Base-by-base conservation (phyloP, 2,888 invertebrate species). In the Sminthurinus aureus region DNA sequence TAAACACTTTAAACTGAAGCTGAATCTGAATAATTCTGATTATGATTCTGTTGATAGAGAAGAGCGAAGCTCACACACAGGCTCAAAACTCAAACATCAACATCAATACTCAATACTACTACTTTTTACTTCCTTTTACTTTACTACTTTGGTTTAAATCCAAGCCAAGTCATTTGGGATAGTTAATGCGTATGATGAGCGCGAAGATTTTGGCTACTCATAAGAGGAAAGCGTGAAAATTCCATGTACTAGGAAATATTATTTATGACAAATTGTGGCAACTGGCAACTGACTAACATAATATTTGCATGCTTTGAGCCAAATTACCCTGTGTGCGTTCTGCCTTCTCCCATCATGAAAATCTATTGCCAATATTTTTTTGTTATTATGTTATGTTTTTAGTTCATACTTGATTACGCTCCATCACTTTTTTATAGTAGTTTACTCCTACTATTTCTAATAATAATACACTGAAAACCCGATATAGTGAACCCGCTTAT, bases 191-290 rank as follows among this genome's bases (percentile, higher is more conserved):
- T n/a, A 22, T 67, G 67, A 67, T 67, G 9, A 67, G n/a, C n/a
- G 22, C 67, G 38, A 67, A 67, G n/a, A 67, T 67, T 67, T 67
- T 67, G 22, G 67, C 67, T 67, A 67, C 71, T 71, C 71, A 26
- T 71, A 26, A 77, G 58, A 77, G 52, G 58, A 77, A 52, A 77
- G 77, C 77, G 77, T 58, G 58, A 77, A 24, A 38, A 77, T 77
- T 58, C 77, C 24, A 22, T 0, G 1, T 52, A 58, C 22, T 58
- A 58, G 15, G 58, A 77, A 64, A 38, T 38, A 38, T 78, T 78
- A 78, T 78, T 78, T 78, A 78, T 78, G 78, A 78, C 78, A 66
- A 24, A n/a, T n/a, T n/a, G n/a, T n/a, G n/a, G n/a, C n/a, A n/a
- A 24, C 71, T 15, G 24, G 24, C 24, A 22, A 71, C 71, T 15